Percentiles rank a stretch among this genome's conserved stretches.
These are phyloP conservation scores for Sphecodes monilicornis DNA, from an alignment of 2,888 invertebrate genomes.

Conservation along the genomic window DNA sequence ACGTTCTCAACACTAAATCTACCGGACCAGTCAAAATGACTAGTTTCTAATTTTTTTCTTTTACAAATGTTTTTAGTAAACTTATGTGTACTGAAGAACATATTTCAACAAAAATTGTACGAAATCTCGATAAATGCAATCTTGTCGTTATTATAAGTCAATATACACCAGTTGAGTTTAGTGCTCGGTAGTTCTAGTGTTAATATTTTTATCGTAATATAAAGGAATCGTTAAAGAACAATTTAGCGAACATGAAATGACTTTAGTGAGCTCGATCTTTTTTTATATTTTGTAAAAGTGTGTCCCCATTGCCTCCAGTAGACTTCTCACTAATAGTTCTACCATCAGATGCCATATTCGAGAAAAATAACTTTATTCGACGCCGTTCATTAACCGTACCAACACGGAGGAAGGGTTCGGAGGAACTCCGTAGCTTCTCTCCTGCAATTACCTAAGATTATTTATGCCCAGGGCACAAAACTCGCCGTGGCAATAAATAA, in stretches of 20 bases:
- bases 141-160: too few relatives aligned
- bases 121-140: too few relatives aligned
- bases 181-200: too few relatives aligned
- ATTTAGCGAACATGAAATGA: not conserved
- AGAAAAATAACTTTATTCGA: conserved; percentile 67
- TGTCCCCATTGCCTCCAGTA: not conserved
- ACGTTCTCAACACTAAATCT: too few relatives aligned
- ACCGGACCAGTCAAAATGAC: too few relatives aligned
- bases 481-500: conserved; percentile 79
- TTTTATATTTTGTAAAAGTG: not conserved
- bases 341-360: conserved; percentile 80
- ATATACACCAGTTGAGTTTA: too few relatives aligned
- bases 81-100: too few relatives aligned
- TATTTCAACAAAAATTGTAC: too few relatives aligned
- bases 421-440: conserved; percentile 53
- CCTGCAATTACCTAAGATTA: conserved; percentile 71
- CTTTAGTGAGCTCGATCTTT: not conserved
- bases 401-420: conserved; percentile 48
- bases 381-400: conserved; percentile 46
- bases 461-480: conserved; percentile 67
- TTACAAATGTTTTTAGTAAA: too few relatives aligned
- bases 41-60: too few relatives aligned
- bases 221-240: not conserved
- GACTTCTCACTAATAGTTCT: conserved; percentile 49
- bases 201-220: not conserved